phyloP scores from a whole-genome alignment of 2,113 vertebrate species.

The Trochalopteron elliotii region DNA sequence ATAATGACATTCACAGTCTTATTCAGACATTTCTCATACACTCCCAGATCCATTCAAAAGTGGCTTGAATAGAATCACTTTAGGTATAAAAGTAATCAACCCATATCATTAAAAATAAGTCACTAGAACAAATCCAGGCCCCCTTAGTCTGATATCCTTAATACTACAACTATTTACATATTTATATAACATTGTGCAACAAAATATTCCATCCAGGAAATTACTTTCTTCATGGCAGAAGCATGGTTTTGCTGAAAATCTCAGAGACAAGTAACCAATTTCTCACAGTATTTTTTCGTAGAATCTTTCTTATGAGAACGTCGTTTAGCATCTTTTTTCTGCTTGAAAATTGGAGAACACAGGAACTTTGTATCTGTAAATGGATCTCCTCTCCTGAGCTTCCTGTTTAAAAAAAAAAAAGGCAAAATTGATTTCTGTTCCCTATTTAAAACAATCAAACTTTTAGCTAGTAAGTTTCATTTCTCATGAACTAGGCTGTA shows the following conservation, averaged over 20 bases:
- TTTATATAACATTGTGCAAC: neutral
- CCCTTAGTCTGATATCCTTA: neutral
- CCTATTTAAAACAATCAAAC: neutral
- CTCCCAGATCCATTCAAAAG: neutral
- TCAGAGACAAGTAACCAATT: slow-evolving; percentile 75
- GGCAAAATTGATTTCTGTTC: neutral
- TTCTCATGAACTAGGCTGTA: neutral
- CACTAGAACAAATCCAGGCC: neutral
- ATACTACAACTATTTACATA: neutral
- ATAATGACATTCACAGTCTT: neutral
- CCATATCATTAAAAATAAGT: neutral
- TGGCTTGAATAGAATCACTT: neutral
- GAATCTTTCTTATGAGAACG: slow-evolving; percentile 52
- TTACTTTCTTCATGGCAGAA: neutral
- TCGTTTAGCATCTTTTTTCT: slow-evolving; percentile 41
- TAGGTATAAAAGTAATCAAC: neutral
- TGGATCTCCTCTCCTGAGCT: slow-evolving; percentile 92
- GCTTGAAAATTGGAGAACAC: slow-evolving; percentile 88
- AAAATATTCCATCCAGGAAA: neutral
- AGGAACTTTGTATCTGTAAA: slow-evolving; percentile 90
- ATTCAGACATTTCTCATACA: neutral
- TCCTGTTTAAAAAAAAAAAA: slow-evolving; percentile 71
- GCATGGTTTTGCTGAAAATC: neutral
- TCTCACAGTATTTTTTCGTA: slow-evolving; percentile 77
- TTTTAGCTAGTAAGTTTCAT: neutral